A percentile compares a stretch with the other conserved stretches of the same genome.
Evolutionary conservation across 1,140 invertebrate species (phyloP).

Genomic region (Archivesica marissinica): DNA sequence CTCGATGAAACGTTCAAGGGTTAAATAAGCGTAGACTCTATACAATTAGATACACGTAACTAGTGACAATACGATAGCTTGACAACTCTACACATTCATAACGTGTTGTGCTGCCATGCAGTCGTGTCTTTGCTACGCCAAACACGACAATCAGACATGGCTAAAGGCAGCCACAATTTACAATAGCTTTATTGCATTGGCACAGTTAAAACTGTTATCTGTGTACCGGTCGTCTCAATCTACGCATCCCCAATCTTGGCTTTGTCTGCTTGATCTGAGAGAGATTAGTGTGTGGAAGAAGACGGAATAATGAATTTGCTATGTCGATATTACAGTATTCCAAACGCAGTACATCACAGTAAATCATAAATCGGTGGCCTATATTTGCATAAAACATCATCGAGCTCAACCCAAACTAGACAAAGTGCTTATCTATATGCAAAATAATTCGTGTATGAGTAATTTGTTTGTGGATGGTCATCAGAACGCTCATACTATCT

Average conservation of each 20-base stretch:
- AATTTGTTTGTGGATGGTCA: neutral
- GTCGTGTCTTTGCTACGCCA: no score
- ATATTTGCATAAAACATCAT: neutral
- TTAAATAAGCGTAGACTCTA: no score
- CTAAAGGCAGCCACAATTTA: no score
- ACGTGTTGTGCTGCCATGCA: no score
- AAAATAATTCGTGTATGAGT: neutral
- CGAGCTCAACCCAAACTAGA: neutral
- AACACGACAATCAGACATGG: no score
- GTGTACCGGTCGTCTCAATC: neutral
- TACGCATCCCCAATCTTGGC: neutral
- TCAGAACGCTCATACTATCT: no score
- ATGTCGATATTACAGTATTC: neutral
- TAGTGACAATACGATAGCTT: no score
- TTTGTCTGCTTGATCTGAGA: neutral
- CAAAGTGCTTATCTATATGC: constrained; percentile 9
- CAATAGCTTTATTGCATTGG: no score
- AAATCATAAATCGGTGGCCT: neutral
- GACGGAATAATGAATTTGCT: neutral
- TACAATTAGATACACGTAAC: no score
- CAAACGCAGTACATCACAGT: constrained; percentile 1
- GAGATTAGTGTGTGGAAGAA: neutral
- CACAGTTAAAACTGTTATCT: no score
- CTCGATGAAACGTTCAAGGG: no score
- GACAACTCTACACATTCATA: no score